phyloP scores from a whole-genome alignment of 2,797 vertebrate species.

The Eulemur albifrons region DNA sequence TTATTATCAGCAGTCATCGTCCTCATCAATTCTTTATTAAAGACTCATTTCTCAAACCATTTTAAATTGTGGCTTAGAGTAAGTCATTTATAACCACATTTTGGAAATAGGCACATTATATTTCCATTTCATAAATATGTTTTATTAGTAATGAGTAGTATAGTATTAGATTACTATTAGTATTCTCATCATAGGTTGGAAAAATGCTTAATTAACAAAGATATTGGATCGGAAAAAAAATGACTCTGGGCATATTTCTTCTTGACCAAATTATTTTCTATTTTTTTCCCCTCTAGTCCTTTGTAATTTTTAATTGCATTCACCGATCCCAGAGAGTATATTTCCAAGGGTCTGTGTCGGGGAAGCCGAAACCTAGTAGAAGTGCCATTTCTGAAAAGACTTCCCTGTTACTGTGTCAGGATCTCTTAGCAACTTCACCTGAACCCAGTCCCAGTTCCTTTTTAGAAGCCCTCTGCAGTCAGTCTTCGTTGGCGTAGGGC shows the following conservation, averaged over 20 bases:
- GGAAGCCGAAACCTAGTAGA: background rate
- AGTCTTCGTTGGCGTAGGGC: background rate
- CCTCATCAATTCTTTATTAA: conserved; percentile 75
- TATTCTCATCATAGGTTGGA: conserved; percentile 65
- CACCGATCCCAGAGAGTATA: background rate
- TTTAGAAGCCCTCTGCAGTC: background rate
- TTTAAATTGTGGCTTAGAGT: conserved; percentile 66
- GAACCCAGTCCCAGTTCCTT: background rate
- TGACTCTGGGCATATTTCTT: conserved; percentile 70
- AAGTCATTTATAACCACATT: conserved; percentile 77
- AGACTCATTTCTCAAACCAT: conserved; percentile 73
- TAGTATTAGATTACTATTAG: conserved; percentile 62
- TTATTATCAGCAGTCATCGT: conserved; percentile 65
- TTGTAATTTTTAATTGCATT: conserved; percentile 46
- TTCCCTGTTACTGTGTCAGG: background rate
- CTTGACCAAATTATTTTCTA: conserved; percentile 65
- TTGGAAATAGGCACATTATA: conserved; percentile 72
- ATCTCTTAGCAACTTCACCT: background rate
- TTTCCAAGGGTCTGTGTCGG: background rate
- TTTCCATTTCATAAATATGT: conserved; percentile 76
- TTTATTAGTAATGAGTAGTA: conserved; percentile 73
- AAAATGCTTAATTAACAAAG: conserved; percentile 75
- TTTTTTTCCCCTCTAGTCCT: background rate
- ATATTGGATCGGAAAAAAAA: conserved; percentile 65
- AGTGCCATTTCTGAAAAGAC: background rate